Base-by-base conservation (phyloP, 2,113 vertebrate species). In the Sphyrna mokarran region DNA sequence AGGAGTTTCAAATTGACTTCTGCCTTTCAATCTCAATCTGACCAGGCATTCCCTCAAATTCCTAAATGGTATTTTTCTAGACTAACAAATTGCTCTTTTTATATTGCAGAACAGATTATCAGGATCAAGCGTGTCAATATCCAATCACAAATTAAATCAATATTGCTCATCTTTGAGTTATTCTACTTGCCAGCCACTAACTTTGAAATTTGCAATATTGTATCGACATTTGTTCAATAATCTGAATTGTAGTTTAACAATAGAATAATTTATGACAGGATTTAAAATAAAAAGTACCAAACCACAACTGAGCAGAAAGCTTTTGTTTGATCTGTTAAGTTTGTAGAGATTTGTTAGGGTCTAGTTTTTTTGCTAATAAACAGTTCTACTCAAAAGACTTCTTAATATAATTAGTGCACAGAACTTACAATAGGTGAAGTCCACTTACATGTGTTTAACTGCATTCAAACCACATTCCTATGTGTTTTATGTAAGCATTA, bases 401-500 rank as follows among this genome's bases (percentile, higher is more conserved):
- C n/a, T 91, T 43, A 66, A 93, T 68, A n/a, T 63, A 16, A 91
- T 91, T 33, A 91, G 33, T 40, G 18, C 40, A 4, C 10, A 93
- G 89, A 66, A 91, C 16, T 66, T 66, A 33, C 16, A n/a, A 91
- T 66, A 63, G 33, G n/a, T 66, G n/a, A 91, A 91, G 16, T 40
- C 63, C n/a, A 33, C 33, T n/a, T 37, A 93, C 14, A 20, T 68
- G 22, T 66, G 26, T 26, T 68, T 37, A 22, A 66, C n/a, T 37
- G 7, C 2, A 8, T 29, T 33, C 61, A 66, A n/a, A 33, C 26
- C 40, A 61, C 54, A 93, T 66, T 93, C 61, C 18, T 68, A 3
- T 48, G 33, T 66, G 54, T 63, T 7, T 93, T 93, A 93, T 93
- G 66, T 37, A 66, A 93, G 61, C 89, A 66, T 93, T n/a, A 93